Evolutionary conservation across 2,888 invertebrate species (phyloP).

Genomic region (Acronicta psi): DNA sequence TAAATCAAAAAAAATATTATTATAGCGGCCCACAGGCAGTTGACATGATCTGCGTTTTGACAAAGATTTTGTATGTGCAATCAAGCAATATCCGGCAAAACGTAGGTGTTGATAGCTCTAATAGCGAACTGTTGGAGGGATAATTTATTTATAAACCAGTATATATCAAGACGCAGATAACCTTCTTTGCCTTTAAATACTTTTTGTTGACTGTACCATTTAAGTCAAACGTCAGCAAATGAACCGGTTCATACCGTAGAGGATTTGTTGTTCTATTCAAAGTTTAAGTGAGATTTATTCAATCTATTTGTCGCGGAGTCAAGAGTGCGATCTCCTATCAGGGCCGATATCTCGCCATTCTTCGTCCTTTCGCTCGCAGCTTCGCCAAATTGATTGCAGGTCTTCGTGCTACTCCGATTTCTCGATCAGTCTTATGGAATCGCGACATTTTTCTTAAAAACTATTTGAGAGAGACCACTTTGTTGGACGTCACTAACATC

Average conservation of each 20-base stretch:
- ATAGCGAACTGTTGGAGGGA: too few species aligned
- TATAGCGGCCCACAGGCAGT: too few species aligned
- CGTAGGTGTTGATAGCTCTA: too few species aligned
- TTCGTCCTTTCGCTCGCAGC: slow-evolving; percentile 42
- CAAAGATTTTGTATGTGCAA: too few species aligned
- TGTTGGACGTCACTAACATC: slow-evolving; percentile 14
- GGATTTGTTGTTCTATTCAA: slow-evolving; percentile 47
- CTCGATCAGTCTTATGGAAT: slow-evolving; percentile 43
- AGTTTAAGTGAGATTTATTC: slow-evolving; percentile 56
- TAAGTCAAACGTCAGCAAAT: background rate
- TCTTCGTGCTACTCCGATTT: slow-evolving; percentile 34
- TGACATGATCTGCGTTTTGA: too few species aligned
- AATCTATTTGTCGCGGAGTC: slow-evolving; percentile 56
- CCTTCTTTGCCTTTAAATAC: too few species aligned
- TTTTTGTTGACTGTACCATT: background rate
- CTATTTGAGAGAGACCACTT: slow-evolving; percentile 18
- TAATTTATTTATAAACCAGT: too few species aligned
- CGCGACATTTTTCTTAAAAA: slow-evolving; percentile 39
- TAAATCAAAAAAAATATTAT: too few species aligned
- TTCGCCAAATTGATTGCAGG: slow-evolving; percentile 49
- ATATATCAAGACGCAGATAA: too few species aligned
- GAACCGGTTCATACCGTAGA: slow-evolving; percentile 8
- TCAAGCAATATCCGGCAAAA: too few species aligned
- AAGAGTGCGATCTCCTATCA: slow-evolving; percentile 45
- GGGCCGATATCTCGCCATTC: slow-evolving; percentile 46